phyloP scores from a whole-genome alignment of 1,140 invertebrate species.

The Drosophila ambigua region DNA sequence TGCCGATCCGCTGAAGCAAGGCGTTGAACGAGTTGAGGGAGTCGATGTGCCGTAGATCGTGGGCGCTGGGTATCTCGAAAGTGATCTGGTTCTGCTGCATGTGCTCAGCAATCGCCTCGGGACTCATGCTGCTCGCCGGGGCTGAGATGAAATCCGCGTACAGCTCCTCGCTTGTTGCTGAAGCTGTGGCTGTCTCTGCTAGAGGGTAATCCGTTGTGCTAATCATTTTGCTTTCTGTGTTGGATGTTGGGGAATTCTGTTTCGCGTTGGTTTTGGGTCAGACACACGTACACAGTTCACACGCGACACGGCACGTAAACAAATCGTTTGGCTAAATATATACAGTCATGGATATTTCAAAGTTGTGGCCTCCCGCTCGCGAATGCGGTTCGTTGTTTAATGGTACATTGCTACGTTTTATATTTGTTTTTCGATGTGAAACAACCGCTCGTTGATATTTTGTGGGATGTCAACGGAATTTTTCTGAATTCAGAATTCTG shows the following conservation, averaged over 20 bases:
- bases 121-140: slow-evolving; percentile 79
- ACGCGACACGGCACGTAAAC: slow-evolving; percentile 66
- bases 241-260: slow-evolving; percentile 13
- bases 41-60: slow-evolving; percentile 79
- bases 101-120: slow-evolving; percentile 70
- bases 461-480: no score
- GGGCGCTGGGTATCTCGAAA: slow-evolving; percentile 78
- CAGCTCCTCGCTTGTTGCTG: slow-evolving; percentile 35
- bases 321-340: slow-evolving; percentile 50
- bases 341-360: slow-evolving; percentile 55
- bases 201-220: slow-evolving; percentile 58
- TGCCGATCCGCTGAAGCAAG: slow-evolving; percentile 73
- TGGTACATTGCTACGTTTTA: no score
- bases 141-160: slow-evolving; percentile 65
- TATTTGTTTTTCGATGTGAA: no score
- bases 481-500: no score
- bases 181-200: slow-evolving; percentile 47
- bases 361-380: slow-evolving; percentile 7
- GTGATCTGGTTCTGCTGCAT: slow-evolving; percentile 82
- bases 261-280: slow-evolving; percentile 19
- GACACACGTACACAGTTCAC: slow-evolving; percentile 43
- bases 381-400: no score
- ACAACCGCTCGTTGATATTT: slow-evolving; percentile 45
- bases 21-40: slow-evolving; percentile 75
- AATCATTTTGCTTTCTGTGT: slow-evolving; percentile 20